These are phyloP conservation scores for Choreutis nemorana DNA, from an alignment of 2,888 invertebrate genomes.

Conservation along the genomic window DNA sequence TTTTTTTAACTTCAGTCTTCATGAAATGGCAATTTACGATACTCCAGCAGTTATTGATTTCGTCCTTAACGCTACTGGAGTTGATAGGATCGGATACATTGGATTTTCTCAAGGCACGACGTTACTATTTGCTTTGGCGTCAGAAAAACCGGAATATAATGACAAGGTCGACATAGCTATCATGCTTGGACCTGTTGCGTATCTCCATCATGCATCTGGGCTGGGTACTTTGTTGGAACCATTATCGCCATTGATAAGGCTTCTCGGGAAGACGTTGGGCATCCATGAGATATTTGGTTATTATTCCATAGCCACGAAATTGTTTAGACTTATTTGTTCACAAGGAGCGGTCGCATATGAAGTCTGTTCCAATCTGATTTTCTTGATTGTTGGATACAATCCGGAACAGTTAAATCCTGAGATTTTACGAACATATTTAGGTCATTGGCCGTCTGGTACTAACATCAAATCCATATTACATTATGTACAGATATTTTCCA, in stretches of 20 bases:
- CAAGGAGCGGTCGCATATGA: slow-evolving; percentile 6
- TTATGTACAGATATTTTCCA: slow-evolving; percentile 18
- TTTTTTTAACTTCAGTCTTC: slow-evolving; percentile 69
- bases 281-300: slow-evolving; percentile 11
- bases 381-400: slow-evolving; percentile 12
- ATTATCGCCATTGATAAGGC: slow-evolving; percentile 4
- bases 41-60: slow-evolving; percentile 69
- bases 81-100: slow-evolving; percentile 66
- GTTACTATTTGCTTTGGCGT: slow-evolving; percentile 60
- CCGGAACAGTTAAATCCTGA: slow-evolving; percentile 17
- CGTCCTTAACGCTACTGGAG: slow-evolving; percentile 43
- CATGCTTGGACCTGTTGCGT: slow-evolving; percentile 26
- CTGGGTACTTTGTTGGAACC: slow-evolving; percentile 12
- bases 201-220: no score
- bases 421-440: slow-evolving; percentile 15
- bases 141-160: slow-evolving; percentile 57
- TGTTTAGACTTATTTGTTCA: slow-evolving; percentile 10
- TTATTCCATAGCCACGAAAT: slow-evolving; percentile 4
- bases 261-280: slow-evolving; percentile 4
- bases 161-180: slow-evolving; percentile 7
- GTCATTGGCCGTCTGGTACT: slow-evolving; percentile 25
- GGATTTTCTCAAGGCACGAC: slow-evolving; percentile 78
- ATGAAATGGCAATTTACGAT: slow-evolving; percentile 76
- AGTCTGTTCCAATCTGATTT: slow-evolving; percentile 9
- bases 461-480: slow-evolving; percentile 27